Percentiles rank a stretch among this genome's conserved stretches.
Conservation (phyloP, 2,113 vertebrate species). For the Podocnemis expansa region DNA sequence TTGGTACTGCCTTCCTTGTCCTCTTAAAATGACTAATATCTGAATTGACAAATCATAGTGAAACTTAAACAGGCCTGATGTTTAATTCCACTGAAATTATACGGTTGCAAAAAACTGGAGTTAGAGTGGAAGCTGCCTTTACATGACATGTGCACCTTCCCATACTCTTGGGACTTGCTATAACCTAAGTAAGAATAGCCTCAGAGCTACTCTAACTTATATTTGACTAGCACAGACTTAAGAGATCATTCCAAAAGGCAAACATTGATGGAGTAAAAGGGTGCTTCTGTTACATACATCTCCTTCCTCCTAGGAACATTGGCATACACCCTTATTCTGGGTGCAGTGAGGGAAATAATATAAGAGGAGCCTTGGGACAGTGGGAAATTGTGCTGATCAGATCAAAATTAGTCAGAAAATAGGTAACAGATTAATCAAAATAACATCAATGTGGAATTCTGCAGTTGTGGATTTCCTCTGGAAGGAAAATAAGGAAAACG, state of each 20-base stretch:
- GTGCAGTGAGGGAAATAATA: background rate
- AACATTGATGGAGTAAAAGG: background rate
- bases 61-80: background rate
- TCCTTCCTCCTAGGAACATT: background rate
- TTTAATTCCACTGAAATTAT: background rate
- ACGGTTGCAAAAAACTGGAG: background rate
- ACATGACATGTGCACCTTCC: background rate
- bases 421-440: background rate
- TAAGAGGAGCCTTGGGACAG: background rate
- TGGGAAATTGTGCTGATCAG: background rate
- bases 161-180: background rate
- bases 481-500: background rate
- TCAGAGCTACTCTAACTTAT: background rate
- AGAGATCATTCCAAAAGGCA: background rate
- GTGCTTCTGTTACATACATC: background rate
- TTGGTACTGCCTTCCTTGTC: background rate
- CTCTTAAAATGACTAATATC: background rate
- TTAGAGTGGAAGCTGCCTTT: background rate
- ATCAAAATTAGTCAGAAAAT: background rate
- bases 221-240: background rate
- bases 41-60: background rate
- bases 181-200: background rate
- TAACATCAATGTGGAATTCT: background rate
- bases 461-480: background rate
- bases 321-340: background rate